These are phyloP conservation scores for Hydropsyche betteni DNA, from an alignment of 2,888 invertebrate species.

Conservation along the genomic window DNA sequence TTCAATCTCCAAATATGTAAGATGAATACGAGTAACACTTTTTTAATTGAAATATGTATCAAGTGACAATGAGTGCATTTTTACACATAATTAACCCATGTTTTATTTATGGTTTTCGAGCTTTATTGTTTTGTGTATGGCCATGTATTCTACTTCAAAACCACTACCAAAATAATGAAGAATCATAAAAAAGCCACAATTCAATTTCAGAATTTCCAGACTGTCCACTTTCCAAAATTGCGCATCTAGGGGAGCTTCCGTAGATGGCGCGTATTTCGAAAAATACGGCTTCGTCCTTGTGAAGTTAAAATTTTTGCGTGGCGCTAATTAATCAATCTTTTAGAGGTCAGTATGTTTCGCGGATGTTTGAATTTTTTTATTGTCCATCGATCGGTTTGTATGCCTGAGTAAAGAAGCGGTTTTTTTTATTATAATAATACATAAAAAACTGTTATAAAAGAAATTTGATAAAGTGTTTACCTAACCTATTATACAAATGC, in stretches of 20 bases:
- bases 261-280: not conserved
- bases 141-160: not conserved
- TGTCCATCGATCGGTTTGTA: too few species aligned
- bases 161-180: not conserved
- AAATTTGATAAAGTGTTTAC: too few species aligned
- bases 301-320: too few species aligned
- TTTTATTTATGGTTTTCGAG: conserved; percentile 10
- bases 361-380: too few species aligned
- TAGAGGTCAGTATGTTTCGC: too few species aligned
- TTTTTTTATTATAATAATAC: too few species aligned
- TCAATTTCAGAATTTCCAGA: not conserved
- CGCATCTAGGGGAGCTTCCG: conserved; percentile 42
- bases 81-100: conserved; percentile 11
- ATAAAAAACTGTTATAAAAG: too few species aligned
- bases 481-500: too few species aligned
- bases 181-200: not conserved
- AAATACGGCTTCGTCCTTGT: not conserved
- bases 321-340: too few species aligned
- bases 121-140: not conserved
- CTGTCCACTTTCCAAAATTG: conserved; percentile 37
- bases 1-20: too few species aligned
- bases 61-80: conserved; percentile 12
- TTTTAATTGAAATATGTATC: not conserved
- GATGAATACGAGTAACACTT: too few species aligned
- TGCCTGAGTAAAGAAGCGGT: too few species aligned